Percentiles rank a stretch among this genome's conserved stretches.
These are phyloP conservation scores for Pseudococcus longispinus DNA, from an alignment of 2,888 invertebrate species.

Conservation along the genomic window DNA sequence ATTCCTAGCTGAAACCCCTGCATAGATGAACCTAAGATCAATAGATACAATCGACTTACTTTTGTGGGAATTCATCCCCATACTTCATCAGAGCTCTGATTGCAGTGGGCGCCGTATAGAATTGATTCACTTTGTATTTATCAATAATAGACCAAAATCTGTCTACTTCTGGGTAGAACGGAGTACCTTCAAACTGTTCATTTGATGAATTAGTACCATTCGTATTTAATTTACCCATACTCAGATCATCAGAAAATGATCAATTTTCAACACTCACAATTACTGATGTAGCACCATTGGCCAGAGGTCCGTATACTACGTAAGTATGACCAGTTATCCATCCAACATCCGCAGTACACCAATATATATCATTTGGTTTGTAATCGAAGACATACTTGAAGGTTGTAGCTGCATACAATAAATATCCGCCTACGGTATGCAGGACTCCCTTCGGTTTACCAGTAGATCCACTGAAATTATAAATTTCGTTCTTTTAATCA, in stretches of 20 bases:
- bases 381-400: conserved; percentile 97
- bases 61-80: conserved; percentile 83
- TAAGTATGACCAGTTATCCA: conserved; percentile 97
- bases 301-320: conserved; percentile 92
- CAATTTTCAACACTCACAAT: conserved; percentile 71
- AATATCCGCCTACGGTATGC: conserved; percentile 93
- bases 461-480: conserved; percentile 79
- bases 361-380: conserved; percentile 81
- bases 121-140: conserved; percentile 93
- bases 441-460: conserved; percentile 98
- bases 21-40: no score
- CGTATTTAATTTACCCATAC: no score
- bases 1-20: no score
- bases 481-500: neutral
- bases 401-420: conserved; percentile 90
- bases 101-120: conserved; percentile 98
- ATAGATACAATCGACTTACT: conserved; percentile 65
- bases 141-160: conserved; percentile 92
- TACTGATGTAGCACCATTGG: conserved; percentile 92
- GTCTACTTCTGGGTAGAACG: conserved; percentile 91
- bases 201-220: neutral
- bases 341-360: conserved; percentile 96
- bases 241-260: neutral
- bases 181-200: conserved; percentile 90
- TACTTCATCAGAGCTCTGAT: conserved; percentile 95